These are phyloP conservation scores for Noctua comes DNA, from an alignment of 2,888 invertebrate genomes.

Conservation along the genomic window DNA sequence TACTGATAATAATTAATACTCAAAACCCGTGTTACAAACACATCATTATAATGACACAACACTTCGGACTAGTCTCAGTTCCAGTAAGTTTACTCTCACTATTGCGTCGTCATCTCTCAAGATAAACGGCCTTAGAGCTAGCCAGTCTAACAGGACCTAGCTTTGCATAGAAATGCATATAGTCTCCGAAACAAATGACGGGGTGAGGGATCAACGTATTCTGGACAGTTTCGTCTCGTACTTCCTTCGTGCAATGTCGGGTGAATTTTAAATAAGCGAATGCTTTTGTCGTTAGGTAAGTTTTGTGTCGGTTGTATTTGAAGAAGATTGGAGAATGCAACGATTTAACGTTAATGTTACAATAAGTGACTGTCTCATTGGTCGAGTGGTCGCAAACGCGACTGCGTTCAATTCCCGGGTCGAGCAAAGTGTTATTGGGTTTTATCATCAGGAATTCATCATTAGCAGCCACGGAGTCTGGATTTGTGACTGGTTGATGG, in stretches of 20 bases:
- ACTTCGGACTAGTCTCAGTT: conserved; percentile 25
- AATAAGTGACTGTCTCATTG: no score
- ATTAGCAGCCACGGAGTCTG: no score
- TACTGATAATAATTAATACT: not conserved
- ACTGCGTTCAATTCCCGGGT: no score
- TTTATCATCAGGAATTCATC: no score
- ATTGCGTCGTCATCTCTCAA: conserved; percentile 79
- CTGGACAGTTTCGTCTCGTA: conserved; percentile 32
- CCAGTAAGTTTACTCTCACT: conserved; percentile 76
- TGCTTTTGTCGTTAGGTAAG: conserved; percentile 36
- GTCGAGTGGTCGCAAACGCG: no score
- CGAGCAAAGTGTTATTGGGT: no score
- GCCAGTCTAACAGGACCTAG: conserved; percentile 65
- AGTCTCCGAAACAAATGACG: conserved; percentile 17
- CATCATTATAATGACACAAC: conserved; percentile 44
- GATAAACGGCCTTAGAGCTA: conserved; percentile 76
- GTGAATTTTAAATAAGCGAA: conserved; percentile 53
- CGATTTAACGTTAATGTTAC: not conserved
- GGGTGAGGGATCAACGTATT: conserved; percentile 21
- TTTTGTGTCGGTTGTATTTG: conserved; percentile 14
- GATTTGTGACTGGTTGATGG: no score
- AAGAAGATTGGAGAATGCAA: conserved; percentile 8
- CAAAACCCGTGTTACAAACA: conserved; percentile 20
- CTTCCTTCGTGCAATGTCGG: conserved; percentile 45
- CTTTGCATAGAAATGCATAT: conserved; percentile 31